A percentile compares a stretch with the other conserved stretches of the same genome.
phyloP scores from a whole-genome alignment of 2,888 invertebrate species.

The Portevinia maculata region DNA sequence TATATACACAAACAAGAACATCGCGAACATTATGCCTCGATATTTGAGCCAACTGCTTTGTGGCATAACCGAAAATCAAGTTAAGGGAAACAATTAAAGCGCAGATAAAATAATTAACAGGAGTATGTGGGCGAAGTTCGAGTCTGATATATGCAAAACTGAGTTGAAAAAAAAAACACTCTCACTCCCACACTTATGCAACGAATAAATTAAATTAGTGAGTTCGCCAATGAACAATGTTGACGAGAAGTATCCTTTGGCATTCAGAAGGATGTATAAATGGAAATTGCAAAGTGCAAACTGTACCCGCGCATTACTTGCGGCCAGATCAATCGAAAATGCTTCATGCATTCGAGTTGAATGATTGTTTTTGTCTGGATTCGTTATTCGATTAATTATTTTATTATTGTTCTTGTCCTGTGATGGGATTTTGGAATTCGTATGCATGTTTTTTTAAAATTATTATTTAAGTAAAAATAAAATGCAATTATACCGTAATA shows the following conservation, averaged over 20 bases:
- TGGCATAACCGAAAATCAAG: conserved; percentile 50
- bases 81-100: conserved; percentile 44
- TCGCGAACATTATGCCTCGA: neutral
- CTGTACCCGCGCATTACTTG: neutral
- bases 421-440: conserved; percentile 5
- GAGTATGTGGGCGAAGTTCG: neutral
- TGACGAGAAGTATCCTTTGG: conserved; percentile 21
- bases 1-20: conserved; percentile 12
- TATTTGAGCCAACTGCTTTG: conserved; percentile 7
- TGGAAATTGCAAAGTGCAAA: neutral
- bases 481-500: no score
- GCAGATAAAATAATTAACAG: conserved; percentile 51
- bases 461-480: neutral
- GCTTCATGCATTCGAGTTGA: conserved; percentile 7
- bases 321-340: conserved; percentile 13
- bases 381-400: conserved; percentile 57
- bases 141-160: neutral
- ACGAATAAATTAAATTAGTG: conserved; percentile 50
- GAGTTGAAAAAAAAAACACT: neutral
- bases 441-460: conserved; percentile 3
- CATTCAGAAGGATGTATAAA: conserved; percentile 4
- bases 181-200: neutral
- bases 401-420: conserved; percentile 40
- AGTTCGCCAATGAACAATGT: conserved; percentile 1
- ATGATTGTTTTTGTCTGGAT: conserved; percentile 39